Conservation (phyloP, 2,797 vertebrate genomes). For the Sciaenops ocellatus region DNA sequence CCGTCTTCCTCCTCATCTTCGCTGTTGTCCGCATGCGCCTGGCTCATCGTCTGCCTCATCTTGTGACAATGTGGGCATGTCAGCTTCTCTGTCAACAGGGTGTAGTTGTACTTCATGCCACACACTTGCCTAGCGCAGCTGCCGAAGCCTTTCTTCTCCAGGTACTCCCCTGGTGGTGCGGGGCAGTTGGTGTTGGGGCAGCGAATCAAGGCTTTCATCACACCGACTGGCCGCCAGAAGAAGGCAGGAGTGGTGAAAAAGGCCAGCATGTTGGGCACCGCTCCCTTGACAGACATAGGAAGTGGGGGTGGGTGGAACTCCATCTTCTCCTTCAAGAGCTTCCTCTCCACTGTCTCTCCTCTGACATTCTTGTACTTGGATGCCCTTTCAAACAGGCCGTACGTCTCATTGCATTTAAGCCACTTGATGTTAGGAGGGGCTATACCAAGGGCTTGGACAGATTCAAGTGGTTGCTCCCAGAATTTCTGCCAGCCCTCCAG, state of each 20-base stretch:
- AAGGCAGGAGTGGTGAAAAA: conserved; percentile 29
- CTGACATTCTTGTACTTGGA: conserved; percentile 10
- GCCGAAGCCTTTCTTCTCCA: conserved; percentile 22
- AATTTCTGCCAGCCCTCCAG: conserved; percentile 11
- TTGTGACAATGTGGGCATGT: conserved; percentile 13
- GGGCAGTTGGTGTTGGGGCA: conserved; percentile 29
- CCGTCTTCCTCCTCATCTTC: neutral
- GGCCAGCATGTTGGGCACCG: conserved; percentile 15
- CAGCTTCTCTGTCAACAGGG: conserved; percentile 24
- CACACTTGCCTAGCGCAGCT: conserved; percentile 22
- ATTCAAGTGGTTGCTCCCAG: conserved; percentile 16
- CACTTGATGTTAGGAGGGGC: neutral
- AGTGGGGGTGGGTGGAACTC: conserved; percentile 18
- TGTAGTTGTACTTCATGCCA: conserved; percentile 3
- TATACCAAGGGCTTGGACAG: conserved; percentile 16
- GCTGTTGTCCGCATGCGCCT: neutral
- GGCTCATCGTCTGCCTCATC: neutral
- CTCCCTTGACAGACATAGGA: conserved; percentile 3
- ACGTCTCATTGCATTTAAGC: neutral
- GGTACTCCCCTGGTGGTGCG: conserved; percentile 20
- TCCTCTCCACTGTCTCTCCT: conserved; percentile 13
- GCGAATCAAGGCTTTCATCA: conserved; percentile 21
- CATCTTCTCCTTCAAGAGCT: conserved; percentile 20
- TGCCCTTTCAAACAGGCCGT: neutral
- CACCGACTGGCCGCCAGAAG: conserved; percentile 30